Conservation (phyloP, 1,140 invertebrate genomes). For the Conus ventricosus region DNA sequence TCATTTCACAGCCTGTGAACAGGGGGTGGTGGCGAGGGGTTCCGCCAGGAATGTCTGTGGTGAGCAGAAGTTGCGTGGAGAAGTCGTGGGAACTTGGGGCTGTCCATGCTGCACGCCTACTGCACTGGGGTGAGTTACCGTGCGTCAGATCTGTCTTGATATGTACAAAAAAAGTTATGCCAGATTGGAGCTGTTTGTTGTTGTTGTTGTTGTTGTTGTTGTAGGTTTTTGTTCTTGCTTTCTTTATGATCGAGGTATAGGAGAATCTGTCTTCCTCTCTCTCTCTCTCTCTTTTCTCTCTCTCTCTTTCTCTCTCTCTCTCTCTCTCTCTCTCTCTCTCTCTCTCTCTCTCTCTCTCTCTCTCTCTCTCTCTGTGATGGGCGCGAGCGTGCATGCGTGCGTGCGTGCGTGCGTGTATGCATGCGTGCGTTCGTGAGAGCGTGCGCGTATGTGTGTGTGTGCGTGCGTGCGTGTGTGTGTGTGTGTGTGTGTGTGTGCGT, state of each 20-base stretch:
- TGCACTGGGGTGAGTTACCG: too few species aligned
- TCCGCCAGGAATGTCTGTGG: too few species aligned
- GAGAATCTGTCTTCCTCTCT: background rate
- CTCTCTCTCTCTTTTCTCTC: constrained; percentile 2
- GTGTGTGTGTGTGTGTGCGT: background rate
- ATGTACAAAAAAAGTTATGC: too few species aligned
- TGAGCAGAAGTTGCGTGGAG: too few species aligned
- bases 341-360: background rate
- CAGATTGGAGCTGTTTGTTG: too few species aligned
- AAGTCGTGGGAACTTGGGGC: too few species aligned
- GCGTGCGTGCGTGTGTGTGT: background rate
- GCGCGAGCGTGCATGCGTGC: background rate
- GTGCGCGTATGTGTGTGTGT: background rate
- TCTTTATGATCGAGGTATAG: background rate
- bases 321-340: background rate
- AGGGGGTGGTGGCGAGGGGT: too few species aligned
- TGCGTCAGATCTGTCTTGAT: too few species aligned
- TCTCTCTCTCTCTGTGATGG: background rate
- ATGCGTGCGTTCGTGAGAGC: background rate
- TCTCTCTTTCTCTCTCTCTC: background rate
- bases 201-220: too few species aligned
- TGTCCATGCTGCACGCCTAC: too few species aligned
- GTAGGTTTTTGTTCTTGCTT: background rate
- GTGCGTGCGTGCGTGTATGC: background rate
- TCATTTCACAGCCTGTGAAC: too few species aligned